Conservation (phyloP, 2,113 vertebrate genomes). For the Tragelaphus buxtoni region DNA sequence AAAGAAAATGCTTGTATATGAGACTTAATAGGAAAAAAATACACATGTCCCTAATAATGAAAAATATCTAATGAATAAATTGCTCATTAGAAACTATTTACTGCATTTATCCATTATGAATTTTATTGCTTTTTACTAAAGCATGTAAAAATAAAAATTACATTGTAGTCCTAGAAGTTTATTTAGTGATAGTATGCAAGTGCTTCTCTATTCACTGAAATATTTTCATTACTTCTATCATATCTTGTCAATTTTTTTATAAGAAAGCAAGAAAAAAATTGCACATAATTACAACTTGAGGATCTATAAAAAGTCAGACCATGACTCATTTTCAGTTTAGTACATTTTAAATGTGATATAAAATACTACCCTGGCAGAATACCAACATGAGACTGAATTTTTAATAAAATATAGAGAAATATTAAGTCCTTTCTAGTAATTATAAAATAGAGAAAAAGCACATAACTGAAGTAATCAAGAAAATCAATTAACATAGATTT, state of each 20-base stretch:
- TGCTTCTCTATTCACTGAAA: not conserved
- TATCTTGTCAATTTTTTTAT: not conserved
- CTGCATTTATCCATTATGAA: not conserved
- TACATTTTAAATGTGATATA: not conserved
- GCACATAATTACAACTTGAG: not conserved
- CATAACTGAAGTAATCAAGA: not conserved
- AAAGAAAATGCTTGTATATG: not conserved
- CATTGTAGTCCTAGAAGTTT: not conserved
- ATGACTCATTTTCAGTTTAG: not conserved
- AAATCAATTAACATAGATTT: not conserved
- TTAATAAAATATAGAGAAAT: not conserved
- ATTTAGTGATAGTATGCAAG: not conserved
- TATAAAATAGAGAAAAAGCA: not conserved
- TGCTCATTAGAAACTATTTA: not conserved
- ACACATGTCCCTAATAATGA: not conserved
- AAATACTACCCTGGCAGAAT: not conserved
- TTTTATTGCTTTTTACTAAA: slow-evolving; percentile 47
- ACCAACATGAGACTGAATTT: not conserved
- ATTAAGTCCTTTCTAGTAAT: not conserved
- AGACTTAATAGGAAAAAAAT: not conserved
- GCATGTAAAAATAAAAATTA: not conserved
- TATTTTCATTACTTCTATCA: not conserved
- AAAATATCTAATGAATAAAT: not conserved
- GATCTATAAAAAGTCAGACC: not conserved
- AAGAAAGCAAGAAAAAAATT: not conserved